Evolutionary conservation across 2,113 vertebrate genomes (phyloP), one percentile per base, ranked within the genome.

Genomic region (Malurus melanocephalus): DNA sequence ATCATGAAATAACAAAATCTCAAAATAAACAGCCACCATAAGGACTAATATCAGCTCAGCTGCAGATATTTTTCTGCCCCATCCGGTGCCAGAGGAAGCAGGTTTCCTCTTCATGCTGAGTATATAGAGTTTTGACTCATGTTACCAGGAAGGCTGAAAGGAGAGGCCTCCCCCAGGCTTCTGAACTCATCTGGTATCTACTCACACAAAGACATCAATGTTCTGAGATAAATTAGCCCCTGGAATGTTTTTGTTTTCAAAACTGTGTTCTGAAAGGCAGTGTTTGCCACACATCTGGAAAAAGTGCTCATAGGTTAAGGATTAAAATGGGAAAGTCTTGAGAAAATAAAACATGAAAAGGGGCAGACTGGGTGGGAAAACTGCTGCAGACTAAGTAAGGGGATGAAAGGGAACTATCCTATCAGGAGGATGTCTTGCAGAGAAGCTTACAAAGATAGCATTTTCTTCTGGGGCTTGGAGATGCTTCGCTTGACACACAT

Each of bases 281-380:
- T 43, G 53, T 89, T 96, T 95, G 88, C 94, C 88, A 87, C 93
- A 97, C 96, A 97, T 97, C 95, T 97, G 96, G 94, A 95, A 95
- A 95, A 97, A 92, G 88, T 64, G 74, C 92, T 91, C 79, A 60
- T 94, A 95, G 88, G 88, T 96, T 96, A 96, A 87, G 77, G 74
- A 84, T 38, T 74, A 71, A 71, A 69, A 79, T 87, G 61, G 24
- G 73, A 80, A 67, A 93, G 23, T 15, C 66, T 71, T 93, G 74
- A 85, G 86, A 97, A 97, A 96, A 89, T 65, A 93, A 96, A 96
- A 94, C 91, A 94, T 94, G 85, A 96, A 96, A 95, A 94, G 74
- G 43, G 91, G 51, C 75, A 93, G 67, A 64, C 74, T 16, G 88
- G 93, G 91, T 90, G 89, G 65, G 93, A 95, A 86, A 95, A 90